These are phyloP conservation scores for Cavia porcellus DNA, from an alignment of 2,113 vertebrate species.

Conservation along the genomic window DNA sequence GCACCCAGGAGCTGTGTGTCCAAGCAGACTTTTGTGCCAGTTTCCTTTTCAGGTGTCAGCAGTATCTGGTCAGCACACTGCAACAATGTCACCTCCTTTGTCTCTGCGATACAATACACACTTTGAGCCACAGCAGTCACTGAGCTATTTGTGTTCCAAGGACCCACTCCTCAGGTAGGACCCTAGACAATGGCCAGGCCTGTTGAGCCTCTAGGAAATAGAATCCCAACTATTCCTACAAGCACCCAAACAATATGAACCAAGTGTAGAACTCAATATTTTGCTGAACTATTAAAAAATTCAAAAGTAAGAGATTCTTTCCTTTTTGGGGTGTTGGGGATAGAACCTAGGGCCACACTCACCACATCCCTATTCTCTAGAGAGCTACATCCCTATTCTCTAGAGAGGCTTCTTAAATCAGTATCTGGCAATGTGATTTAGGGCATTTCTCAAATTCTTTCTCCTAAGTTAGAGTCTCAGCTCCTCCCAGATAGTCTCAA, in stretches of 20 bases:
- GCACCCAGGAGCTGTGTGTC: not conserved
- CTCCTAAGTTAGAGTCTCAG: not conserved
- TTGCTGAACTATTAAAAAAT: not conserved
- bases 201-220: not conserved
- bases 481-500: not conserved
- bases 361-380: no score
- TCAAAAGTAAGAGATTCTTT: not conserved
- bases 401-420: not conserved
- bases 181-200: not conserved
- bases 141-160: rapidly evolving
- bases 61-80: not conserved
- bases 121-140: not conserved
- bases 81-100: not conserved
- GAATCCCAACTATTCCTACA: not conserved
- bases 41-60: not conserved
- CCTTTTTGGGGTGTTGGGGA: not conserved
- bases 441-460: not conserved
- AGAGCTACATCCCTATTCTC: no score
- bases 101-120: not conserved
- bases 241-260: not conserved
- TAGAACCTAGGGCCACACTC: not conserved
- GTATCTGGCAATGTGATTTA: not conserved
- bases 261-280: not conserved
- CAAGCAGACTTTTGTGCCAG: not conserved
- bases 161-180: not conserved